Percentiles rank a stretch among this genome's conserved stretches.
Evolutionary conservation across 2,888 invertebrate species (phyloP).

Genomic region (Allacma fusca): DNA sequence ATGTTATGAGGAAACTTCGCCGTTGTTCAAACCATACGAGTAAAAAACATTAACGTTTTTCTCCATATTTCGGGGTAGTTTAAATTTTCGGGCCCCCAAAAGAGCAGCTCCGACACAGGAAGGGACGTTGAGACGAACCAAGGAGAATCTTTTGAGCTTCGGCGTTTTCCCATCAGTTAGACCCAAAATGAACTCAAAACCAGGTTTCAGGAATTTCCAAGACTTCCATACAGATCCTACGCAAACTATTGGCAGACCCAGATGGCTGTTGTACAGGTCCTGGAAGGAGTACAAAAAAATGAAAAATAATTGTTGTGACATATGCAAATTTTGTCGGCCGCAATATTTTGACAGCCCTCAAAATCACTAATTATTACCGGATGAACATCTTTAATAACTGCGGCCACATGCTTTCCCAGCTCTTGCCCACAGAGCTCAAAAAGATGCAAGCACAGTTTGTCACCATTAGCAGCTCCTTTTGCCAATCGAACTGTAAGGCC

Average conservation of each 20-base stretch:
- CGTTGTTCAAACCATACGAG: not conserved
- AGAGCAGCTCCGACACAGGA: slow-evolving; percentile 88
- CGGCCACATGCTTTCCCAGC: slow-evolving; percentile 74
- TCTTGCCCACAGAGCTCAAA: slow-evolving; percentile 75
- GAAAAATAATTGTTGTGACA: slow-evolving; percentile 32
- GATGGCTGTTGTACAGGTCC: slow-evolving; percentile 67
- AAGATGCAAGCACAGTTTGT: slow-evolving; percentile 74
- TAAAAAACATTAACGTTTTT: slow-evolving; percentile 40
- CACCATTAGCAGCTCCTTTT: slow-evolving; percentile 74
- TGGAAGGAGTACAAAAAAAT: slow-evolving; percentile 62
- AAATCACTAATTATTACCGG: slow-evolving; percentile 64
- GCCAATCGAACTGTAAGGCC: slow-evolving; percentile 78
- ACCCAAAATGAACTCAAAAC: slow-evolving; percentile 71
- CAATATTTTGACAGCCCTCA: too few species aligned
- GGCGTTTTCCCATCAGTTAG: slow-evolving; percentile 45
- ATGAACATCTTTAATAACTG: slow-evolving; percentile 72
- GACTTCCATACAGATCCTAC: slow-evolving; percentile 96
- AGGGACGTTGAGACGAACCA: slow-evolving; percentile 76
- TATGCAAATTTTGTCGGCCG: too few species aligned
- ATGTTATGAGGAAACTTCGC: too few species aligned
- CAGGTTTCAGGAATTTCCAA: slow-evolving; percentile 80
- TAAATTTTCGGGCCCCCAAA: slow-evolving; percentile 73
- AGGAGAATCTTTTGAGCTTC: slow-evolving; percentile 64
- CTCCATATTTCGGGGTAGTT: slow-evolving; percentile 28
- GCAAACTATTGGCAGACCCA: slow-evolving; percentile 81